phyloP scores from a whole-genome alignment of 2,113 vertebrate genomes.

The Protobothrops mucrosquamatus region DNA sequence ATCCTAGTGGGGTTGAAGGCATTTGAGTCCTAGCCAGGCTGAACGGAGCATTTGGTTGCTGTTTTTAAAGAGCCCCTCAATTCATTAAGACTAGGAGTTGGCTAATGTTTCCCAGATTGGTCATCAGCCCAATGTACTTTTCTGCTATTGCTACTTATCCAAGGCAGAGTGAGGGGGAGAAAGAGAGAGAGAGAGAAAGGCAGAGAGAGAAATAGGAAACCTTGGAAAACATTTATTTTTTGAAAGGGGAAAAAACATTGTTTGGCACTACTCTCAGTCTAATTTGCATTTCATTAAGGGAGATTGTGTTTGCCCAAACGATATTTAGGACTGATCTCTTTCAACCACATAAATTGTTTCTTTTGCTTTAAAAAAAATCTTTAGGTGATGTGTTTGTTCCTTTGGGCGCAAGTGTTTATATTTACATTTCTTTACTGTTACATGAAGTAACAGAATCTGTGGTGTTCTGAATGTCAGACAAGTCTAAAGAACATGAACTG shows the following conservation, averaged over 20 bases:
- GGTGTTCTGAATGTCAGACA: not conserved
- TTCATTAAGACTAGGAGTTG: slow-evolving; percentile 57
- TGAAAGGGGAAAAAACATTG: not conserved
- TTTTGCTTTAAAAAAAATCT: slow-evolving; percentile 26
- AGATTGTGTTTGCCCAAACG: slow-evolving; percentile 56
- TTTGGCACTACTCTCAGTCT: slow-evolving; percentile 49
- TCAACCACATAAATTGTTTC: slow-evolving; percentile 44
- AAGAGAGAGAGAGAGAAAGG: not conserved
- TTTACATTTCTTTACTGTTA: slow-evolving; percentile 1
- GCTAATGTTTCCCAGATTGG: slow-evolving; percentile 46
- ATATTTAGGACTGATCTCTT: slow-evolving; percentile 50
- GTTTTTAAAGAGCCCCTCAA: slow-evolving; percentile 30
- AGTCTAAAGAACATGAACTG: not conserved
- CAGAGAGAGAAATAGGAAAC: slow-evolving; percentile 12
- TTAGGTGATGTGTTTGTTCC: slow-evolving; percentile 6
- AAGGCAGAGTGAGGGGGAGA: not conserved
- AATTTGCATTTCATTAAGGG: slow-evolving; percentile 59
- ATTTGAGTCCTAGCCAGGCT: slow-evolving; percentile 45
- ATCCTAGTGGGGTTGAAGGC: slow-evolving; percentile 23
- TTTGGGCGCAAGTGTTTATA: slow-evolving; percentile 3
- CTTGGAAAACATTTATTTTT: slow-evolving; percentile 16
- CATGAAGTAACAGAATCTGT: not conserved
- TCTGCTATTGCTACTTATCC: slow-evolving; percentile 38
- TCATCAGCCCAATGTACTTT: slow-evolving; percentile 19
- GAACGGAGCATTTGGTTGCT: slow-evolving; percentile 32